phyloP scores from a whole-genome alignment of 2,797 vertebrate species.

The Sebastes kiyomatsui region DNA sequence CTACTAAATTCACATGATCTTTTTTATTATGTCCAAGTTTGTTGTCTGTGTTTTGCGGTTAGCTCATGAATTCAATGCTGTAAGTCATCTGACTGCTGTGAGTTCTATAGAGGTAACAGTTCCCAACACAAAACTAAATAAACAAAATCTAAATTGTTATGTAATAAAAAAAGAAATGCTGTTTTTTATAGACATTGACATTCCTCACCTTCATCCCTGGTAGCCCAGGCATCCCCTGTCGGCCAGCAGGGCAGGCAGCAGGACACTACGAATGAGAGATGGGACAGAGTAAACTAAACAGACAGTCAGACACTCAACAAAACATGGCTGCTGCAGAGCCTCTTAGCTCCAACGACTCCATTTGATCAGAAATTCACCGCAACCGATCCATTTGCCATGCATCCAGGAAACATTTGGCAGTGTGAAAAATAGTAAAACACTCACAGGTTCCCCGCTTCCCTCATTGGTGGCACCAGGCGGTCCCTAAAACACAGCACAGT shows the following conservation, averaged over 20 bases:
- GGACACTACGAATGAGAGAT: slow-evolving; percentile 75
- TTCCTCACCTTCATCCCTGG: slow-evolving; percentile 84
- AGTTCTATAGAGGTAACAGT: not conserved
- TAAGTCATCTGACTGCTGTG: not conserved
- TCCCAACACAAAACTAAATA: not conserved
- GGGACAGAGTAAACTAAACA: slow-evolving; percentile 6
- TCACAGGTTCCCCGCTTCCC: slow-evolving; percentile 85
- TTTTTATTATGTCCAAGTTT: not conserved
- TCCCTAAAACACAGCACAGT: slow-evolving; percentile 81
- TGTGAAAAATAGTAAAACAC: slow-evolving; percentile 60
- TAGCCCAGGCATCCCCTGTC: slow-evolving; percentile 77
- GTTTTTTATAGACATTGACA: not conserved
- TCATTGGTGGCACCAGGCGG: slow-evolving; percentile 78
- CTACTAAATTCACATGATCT: not conserved
- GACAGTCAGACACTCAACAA: not conserved
- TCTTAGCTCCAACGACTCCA: slow-evolving; percentile 6
- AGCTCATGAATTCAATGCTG: not conserved
- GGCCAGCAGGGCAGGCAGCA: slow-evolving; percentile 82
- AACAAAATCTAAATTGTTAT: not conserved
- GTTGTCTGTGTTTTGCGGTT: not conserved
- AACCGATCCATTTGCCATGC: slow-evolving; percentile 46
- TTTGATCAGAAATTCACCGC: slow-evolving; percentile 20
- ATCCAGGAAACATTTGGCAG: slow-evolving; percentile 46
- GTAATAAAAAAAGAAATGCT: not conserved
- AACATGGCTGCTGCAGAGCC: not conserved